Conservation (phyloP, 2,797 vertebrate species). For the Babyrousa celebensis region DNA sequence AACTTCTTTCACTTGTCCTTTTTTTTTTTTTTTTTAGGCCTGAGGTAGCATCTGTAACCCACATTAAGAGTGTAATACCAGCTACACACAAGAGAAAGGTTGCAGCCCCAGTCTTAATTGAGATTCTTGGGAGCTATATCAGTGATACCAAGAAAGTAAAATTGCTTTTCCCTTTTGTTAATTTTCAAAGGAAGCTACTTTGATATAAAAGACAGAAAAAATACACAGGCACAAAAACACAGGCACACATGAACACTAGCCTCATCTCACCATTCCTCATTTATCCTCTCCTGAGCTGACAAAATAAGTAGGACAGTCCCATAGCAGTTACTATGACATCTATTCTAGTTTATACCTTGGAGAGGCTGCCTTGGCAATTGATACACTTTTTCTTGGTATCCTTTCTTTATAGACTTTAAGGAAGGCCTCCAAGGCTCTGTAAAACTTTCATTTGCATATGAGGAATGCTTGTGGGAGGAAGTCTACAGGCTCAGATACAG, state of each 20-base stretch:
- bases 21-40: background rate
- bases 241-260: background rate
- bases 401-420: background rate
- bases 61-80: background rate
- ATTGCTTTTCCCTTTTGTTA: background rate
- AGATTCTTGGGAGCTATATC: background rate
- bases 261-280: background rate
- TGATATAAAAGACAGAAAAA: background rate
- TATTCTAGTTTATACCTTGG: background rate
- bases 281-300: constrained; percentile 25
- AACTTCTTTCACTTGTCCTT: background rate
- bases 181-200: constrained; percentile 27
- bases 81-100: background rate
- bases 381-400: background rate
- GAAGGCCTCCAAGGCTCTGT: background rate
- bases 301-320: constrained; percentile 65
- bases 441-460: constrained; percentile 11
- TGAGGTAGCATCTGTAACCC: background rate
- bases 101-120: background rate
- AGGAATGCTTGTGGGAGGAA: background rate
- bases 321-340: background rate
- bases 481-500: background rate
- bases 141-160: background rate
- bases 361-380: background rate
- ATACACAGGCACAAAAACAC: background rate